Evolutionary conservation across 2,113 vertebrate genomes (phyloP), one percentile per base, ranked within the genome.

Genomic region (Solenodon paradoxus): DNA sequence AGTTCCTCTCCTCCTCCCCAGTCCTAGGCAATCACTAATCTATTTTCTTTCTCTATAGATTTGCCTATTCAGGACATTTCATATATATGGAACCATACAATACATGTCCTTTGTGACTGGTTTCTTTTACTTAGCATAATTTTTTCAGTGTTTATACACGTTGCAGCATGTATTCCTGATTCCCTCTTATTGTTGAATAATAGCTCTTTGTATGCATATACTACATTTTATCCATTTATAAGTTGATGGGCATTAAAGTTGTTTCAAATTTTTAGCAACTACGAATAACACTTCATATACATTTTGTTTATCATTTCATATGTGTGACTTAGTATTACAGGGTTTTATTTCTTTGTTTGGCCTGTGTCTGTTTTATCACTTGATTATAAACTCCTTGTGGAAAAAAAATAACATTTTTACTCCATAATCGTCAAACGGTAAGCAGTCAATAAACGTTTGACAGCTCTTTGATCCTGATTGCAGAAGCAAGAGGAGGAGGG

Each of bases 271-370:
- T 68, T 83, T 45, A 95, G 63, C 19, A 78, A 22, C 81, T 89
- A 77, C 12, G 1, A 90, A 69, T 79, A 86, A 59, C 88, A 11
- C 32, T 24, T 35, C 30, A 47, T 32, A 28, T 47, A 68, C 30
- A 81, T 68, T 90, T 69, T 30, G n/a, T 75, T 81, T 92, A 95
- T 63, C 47, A 87, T 78, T 86, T 97, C 91, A 42, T 92, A 90
- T 30, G 42, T 86, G 10, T 92, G 45, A 5, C 49, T 94, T 92
- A 42, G 9, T 78, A 89, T 49, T 74, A 79, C 16, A 83, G n/a
- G 10, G 24, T 51, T 19, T 97, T n/a, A n/a, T n/a, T 92, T 88
- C 15, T 28, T 57, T 81, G 53, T 32, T 51, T 92, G 75, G 30
- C 68, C 51, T 94, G 7, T 88, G 80, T 79, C 28, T 74, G 4